Conservation (phyloP, 2,888 invertebrate species). For the Achlya flavicornis region DNA sequence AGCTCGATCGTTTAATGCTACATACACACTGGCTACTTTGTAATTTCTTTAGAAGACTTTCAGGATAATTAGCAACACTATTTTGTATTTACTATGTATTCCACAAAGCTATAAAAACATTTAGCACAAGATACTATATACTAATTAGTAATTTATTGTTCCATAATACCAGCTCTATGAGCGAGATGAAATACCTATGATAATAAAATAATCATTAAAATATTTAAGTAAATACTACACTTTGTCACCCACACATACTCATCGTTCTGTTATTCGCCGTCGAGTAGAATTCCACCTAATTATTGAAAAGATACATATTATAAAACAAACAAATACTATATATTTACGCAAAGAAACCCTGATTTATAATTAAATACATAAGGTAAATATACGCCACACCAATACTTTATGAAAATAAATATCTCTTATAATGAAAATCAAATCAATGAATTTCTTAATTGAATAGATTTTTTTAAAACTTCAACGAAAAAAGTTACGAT, state of each 20-base stretch:
- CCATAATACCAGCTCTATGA: not conserved
- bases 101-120: not conserved
- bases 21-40: not conserved
- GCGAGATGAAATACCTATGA: not conserved
- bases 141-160: not conserved
- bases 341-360: not conserved
- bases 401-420: constrained; percentile 7
- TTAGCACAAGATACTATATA: not conserved
- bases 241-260: constrained; percentile 52
- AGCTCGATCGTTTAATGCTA: not conserved
- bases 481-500: no score
- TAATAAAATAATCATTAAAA: constrained; percentile 3
- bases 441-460: no score
- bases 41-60: not conserved
- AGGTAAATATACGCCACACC: no score
- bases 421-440: not conserved
- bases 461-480: no score
- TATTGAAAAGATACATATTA: constrained; percentile 29
- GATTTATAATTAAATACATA: not conserved
- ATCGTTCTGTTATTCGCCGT: constrained; percentile 47
- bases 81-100: not conserved
- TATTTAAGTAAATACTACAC: constrained; percentile 10
- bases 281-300: constrained; percentile 57
- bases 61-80: not conserved
- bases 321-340: constrained; percentile 8